Evolutionary conservation across 30 jellyfish, hydroid and myxozoan species (phyloP).

Genomic region (Aurelia sp.): DNA sequence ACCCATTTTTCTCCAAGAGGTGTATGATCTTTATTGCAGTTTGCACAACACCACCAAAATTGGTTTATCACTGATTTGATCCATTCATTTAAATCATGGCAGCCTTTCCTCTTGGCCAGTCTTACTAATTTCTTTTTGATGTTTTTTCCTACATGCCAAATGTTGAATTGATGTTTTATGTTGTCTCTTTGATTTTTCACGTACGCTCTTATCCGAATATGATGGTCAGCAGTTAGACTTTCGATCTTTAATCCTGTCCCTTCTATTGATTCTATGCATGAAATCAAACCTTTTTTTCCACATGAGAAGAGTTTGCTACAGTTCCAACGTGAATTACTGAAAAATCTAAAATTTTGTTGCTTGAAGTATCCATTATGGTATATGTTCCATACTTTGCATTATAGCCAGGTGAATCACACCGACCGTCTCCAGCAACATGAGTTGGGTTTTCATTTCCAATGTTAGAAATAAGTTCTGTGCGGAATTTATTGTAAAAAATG

Average conservation of each 20-base stretch:
- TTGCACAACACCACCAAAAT: slow-evolving; percentile 71
- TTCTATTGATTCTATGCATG: slow-evolving; percentile 14
- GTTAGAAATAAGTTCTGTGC: too few species aligned
- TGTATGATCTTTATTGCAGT: slow-evolving; percentile 28
- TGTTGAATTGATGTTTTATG: slow-evolving; percentile 41
- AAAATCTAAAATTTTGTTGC: not conserved
- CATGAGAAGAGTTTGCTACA: slow-evolving; percentile 15
- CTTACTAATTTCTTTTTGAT: slow-evolving; percentile 35
- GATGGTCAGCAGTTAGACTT: slow-evolving; percentile 57
- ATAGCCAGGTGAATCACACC: slow-evolving; percentile 50
- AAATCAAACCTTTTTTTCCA: slow-evolving; percentile 57
- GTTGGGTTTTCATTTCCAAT: too few species aligned
- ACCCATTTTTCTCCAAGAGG: not conserved
- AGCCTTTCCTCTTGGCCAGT: slow-evolving; percentile 18
- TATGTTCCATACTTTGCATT: slow-evolving; percentile 54
- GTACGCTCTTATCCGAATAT: slow-evolving; percentile 37
- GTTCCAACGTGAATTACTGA: slow-evolving; percentile 35
- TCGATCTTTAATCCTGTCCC: slow-evolving; percentile 11
- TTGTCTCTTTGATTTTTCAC: slow-evolving; percentile 20
- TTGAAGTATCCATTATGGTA: slow-evolving; percentile 47
- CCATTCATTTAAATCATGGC: slow-evolving; percentile 41
- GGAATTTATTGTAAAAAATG: too few species aligned
- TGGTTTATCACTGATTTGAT: slow-evolving; percentile 40
- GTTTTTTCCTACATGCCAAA: slow-evolving; percentile 62
- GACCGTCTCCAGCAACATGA: slow-evolving; percentile 46